These are phyloP conservation scores for Steinernema carpocapsae DNA, from an alignment of 2,888 invertebrate genomes.

Conservation along the genomic window DNA sequence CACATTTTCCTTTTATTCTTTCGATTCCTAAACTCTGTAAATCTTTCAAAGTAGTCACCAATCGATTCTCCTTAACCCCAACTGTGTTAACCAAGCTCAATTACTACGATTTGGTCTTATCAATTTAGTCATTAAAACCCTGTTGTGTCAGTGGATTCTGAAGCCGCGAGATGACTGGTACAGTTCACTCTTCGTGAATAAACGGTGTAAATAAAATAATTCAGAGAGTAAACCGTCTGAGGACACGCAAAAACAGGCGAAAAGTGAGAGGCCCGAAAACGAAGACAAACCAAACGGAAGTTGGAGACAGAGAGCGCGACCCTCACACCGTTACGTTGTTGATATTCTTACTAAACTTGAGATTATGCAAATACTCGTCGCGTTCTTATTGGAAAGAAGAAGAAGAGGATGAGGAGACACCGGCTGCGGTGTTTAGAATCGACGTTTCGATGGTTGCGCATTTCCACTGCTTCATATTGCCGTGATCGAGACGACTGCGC, in stretches of 20 bases:
- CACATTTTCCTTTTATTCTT: not conserved
- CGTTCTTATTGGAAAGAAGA: not conserved
- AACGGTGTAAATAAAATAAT: constrained; percentile 5
- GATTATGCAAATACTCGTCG: constrained; percentile 34
- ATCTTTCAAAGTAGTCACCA: constrained; percentile 9
- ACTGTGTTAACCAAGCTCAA: constrained; percentile 28
- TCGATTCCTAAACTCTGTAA: not conserved
- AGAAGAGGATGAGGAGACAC: not conserved
- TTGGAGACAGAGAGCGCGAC: not conserved
- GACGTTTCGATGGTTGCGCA: constrained; percentile 25
- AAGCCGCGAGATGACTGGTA: not conserved
- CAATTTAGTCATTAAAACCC: not conserved
- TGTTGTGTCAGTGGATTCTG: constrained; percentile 28
- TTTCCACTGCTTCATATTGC: constrained; percentile 24
- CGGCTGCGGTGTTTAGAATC: not conserved
- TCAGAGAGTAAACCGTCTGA: not conserved
- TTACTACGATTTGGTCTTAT: not conserved
- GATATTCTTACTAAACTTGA: constrained; percentile 31
- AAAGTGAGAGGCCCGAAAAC: not conserved
- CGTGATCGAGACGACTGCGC: constrained; percentile 30
- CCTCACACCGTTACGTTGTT: constrained; percentile 1
- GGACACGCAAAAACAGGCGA: not conserved
- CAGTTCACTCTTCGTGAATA: constrained; percentile 17
- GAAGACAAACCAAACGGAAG: not conserved
- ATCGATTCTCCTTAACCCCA: constrained; percentile 22